Evolutionary conservation across 2,888 invertebrate genomes (phyloP), one percentile per base, ranked within the genome.

Genomic region (Callimorpha dominula): DNA sequence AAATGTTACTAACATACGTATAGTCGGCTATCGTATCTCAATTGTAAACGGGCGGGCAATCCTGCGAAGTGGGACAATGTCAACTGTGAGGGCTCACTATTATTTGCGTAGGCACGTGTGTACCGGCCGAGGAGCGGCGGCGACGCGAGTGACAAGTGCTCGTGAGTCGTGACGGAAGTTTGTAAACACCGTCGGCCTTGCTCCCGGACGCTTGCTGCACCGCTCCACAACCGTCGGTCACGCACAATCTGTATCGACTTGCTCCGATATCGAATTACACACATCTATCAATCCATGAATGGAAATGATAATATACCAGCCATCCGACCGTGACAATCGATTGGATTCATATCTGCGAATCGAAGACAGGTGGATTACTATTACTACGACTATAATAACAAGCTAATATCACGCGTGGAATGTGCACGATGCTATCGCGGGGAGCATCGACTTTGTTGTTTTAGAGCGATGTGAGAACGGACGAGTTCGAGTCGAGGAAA

Each of bases 31-130:
- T 89, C 89, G 90, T 91, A 90, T 91, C 90, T 91, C 88, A 83
- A 89, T 62, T 52, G 93, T 93, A 93, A 93, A 93, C 93, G 89
- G 87, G 87, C 90, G 89, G 91, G 89, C 89, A 88, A 89, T 86
- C 80, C 78, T 78, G 74, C 81, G 84, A 93, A 91, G 90, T 93
- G 90, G 93, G 93, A 92, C 94, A 94, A 94, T 94, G 94, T 94
- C 94, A 94, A 87, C 91, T 89, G 92, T 88, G 93, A 93, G 94
- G 94, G 93, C 93, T 92, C 88, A 91, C 91, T 91, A 93, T 94
- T 95, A 95, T 95, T 95, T 95, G 94, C 94, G 93, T 94, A 92
- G 91, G 91, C 93, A 92, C 93, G 94, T 93, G 94, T 92, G 90
- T 86, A 89, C 74, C 78, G 79, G 75, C 70, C 80, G 86, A 83